Evolutionary conservation across 2,888 invertebrate genomes (phyloP).

Genomic region (Melanargia galathea): DNA sequence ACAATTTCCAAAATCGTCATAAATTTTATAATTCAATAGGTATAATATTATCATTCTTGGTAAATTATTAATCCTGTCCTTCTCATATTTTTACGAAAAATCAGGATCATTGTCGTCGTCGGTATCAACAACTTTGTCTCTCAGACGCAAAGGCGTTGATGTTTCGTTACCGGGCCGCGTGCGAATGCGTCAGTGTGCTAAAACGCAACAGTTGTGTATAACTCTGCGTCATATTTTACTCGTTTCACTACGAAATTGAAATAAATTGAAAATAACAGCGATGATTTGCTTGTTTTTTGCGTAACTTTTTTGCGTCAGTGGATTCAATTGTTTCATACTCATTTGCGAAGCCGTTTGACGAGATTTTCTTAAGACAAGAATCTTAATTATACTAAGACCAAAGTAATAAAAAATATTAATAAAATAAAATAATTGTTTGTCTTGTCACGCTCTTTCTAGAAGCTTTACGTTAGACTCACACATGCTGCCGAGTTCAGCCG

Average conservation of each 20-base stretch:
- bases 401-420: background rate
- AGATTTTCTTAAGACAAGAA: conserved; percentile 4
- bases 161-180: too few species aligned
- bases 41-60: too few species aligned
- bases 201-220: conserved; percentile 15
- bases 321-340: conserved; percentile 16
- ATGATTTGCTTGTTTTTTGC: conserved; percentile 11
- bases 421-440: background rate
- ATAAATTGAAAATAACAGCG: conserved; percentile 1
- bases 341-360: conserved; percentile 10
- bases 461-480: background rate
- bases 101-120: too few species aligned
- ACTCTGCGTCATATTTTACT: conserved; percentile 15
- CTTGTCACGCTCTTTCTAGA: background rate
- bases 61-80: too few species aligned
- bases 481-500: too few species aligned
- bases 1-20: too few species aligned
- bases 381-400: background rate
- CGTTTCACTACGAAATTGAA: conserved; percentile 10
- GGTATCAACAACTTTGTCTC: too few species aligned
- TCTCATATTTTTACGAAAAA: too few species aligned
- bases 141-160: too few species aligned
- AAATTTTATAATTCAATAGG: too few species aligned
- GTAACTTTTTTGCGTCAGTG: conserved; percentile 8
- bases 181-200: too few species aligned